phyloP scores from a whole-genome alignment of 2,797 vertebrate species.

The Tolypeutes matacus region DNA sequence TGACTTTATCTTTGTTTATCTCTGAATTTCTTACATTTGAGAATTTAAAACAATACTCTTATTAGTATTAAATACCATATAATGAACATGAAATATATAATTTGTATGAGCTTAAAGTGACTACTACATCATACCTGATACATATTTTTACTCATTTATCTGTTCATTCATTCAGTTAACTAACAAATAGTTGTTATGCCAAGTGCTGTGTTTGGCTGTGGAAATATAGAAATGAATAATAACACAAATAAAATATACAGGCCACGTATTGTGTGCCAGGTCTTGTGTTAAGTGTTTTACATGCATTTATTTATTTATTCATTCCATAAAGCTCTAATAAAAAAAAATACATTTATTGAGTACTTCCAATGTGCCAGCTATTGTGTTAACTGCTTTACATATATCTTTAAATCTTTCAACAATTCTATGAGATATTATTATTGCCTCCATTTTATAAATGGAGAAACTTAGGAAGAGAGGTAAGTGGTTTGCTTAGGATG shows the following conservation, averaged over 20 bases:
- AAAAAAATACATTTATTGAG: neutral
- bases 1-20: neutral
- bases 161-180: neutral
- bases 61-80: slow-evolving; percentile 32
- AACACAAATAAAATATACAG: neutral
- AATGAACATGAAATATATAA: neutral
- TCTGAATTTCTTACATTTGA: neutral
- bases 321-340: neutral
- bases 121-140: neutral
- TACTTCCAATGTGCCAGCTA: neutral
- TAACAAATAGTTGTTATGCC: neutral
- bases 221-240: neutral
- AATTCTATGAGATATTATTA: neutral
- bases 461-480: neutral
- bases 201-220: neutral
- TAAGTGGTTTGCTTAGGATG: neutral
- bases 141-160: neutral
- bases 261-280: neutral
- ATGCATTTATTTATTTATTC: neutral
- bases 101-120: neutral
- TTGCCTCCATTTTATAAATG: neutral
- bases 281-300: neutral
- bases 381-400: neutral
- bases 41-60: neutral
- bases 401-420: neutral